Conservation (phyloP, 2,797 vertebrate species). For the Esox lucius region DNA sequence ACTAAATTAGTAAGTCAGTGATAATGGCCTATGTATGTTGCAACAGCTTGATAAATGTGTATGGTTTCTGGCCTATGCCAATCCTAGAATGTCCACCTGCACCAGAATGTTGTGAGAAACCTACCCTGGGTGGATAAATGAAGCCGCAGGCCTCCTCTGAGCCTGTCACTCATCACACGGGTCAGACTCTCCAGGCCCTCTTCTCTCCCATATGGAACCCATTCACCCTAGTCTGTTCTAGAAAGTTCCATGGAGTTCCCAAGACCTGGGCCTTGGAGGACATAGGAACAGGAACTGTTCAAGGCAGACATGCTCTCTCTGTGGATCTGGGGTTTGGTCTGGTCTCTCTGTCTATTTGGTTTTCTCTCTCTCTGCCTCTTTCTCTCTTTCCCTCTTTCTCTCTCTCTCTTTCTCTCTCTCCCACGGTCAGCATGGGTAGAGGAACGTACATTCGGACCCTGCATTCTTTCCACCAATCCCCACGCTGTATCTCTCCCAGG, state of each 20-base stretch:
- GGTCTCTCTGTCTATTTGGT: not conserved
- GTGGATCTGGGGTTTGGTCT: slow-evolving; percentile 4
- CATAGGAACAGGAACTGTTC: slow-evolving; percentile 23
- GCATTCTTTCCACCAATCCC: not conserved
- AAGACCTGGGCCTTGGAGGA: slow-evolving; percentile 21
- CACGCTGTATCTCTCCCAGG: not conserved
- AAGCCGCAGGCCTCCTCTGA: slow-evolving; percentile 10
- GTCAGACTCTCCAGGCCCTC: slow-evolving; percentile 13
- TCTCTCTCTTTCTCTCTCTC: slow-evolving; percentile 4
- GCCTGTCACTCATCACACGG: slow-evolving; percentile 18
- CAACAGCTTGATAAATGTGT: too few relatives aligned
- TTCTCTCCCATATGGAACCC: slow-evolving; percentile 32
- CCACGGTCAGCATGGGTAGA: slow-evolving; percentile 5
- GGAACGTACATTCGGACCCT: slow-evolving; percentile 2
- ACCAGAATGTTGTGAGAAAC: too few relatives aligned
- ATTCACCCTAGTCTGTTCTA: slow-evolving; percentile 10
- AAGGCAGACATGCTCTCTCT: slow-evolving; percentile 24
- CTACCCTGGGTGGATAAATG: too few relatives aligned
- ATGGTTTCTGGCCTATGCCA: too few relatives aligned
- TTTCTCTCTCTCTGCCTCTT: not conserved
- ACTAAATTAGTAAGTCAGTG: too few relatives aligned
- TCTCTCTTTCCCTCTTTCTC: slow-evolving; percentile 1
- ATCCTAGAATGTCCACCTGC: too few relatives aligned
- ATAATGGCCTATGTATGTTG: too few relatives aligned
- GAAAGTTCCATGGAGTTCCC: slow-evolving; percentile 25